Evolutionary conservation across 2,113 vertebrate species (phyloP), one percentile per base, ranked within the genome.

Genomic region (Rhizomys pruinosus): DNA sequence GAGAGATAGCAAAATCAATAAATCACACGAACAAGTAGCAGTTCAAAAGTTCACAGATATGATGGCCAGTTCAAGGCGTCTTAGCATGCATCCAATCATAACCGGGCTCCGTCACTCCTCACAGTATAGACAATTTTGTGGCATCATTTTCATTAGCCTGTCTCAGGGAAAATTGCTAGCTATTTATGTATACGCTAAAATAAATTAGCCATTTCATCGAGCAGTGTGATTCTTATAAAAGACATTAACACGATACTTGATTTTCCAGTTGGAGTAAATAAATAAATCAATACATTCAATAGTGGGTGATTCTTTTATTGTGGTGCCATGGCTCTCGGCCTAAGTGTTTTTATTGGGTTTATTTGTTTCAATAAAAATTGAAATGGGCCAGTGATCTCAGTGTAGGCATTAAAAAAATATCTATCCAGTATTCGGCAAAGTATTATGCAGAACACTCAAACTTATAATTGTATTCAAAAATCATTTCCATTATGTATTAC

Each of bases 201-300:
- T 98, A 98, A 99, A 99, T 98, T 99, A 99, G 98, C 98, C 99
- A 98, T 99, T 99, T 99, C 99, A 98, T 99, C 98, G 98, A 99
- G 98, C 98, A 98, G 98, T 94, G 98, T 97, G 98, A 99, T 99
- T 98, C 98, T 99, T 99, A 98, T 98, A 98, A 98, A 98, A 98
- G 97, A 98, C 98, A 98, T 98, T 98, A 98, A 98, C 98, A 98
- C 98, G 98, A 98, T 98, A 97, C 98, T 98, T 97, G 94, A 97
- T 98, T 98, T 98, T 98, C 98, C 98, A 98, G 98, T 98, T 98
- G 98, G 97, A 98, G 98, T 98, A 98, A 98, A 98, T 98, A 98
- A 98, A 98, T 98, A 98, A 98, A 98, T 98, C 98, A 98, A 98
- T 98, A 98, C 97, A 98, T 98, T 97, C 98, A 98, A 98, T 98